phyloP scores from a whole-genome alignment of 2,888 invertebrate genomes.

The Cephus runcator region DNA sequence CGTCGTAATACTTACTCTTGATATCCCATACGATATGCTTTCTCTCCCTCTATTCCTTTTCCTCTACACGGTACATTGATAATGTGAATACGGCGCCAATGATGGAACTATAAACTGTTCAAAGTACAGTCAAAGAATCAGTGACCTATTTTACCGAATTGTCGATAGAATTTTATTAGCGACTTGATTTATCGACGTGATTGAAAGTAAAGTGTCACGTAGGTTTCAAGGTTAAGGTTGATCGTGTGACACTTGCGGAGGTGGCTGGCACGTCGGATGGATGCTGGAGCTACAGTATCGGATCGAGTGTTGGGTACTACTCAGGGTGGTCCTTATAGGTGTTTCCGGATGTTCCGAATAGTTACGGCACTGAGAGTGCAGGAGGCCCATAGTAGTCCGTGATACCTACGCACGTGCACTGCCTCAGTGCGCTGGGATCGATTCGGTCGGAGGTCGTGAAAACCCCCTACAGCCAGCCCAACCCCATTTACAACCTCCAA shows the following conservation, averaged over 20 bases:
- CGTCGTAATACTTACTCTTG: background rate
- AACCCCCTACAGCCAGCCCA: constrained; percentile 23
- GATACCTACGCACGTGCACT: constrained; percentile 55
- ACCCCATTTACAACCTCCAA: constrained; percentile 48
- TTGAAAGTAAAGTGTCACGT: background rate
- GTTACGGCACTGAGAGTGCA: constrained; percentile 16
- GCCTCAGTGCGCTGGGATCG: constrained; percentile 60
- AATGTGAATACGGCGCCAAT: background rate
- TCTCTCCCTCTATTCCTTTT: background rate
- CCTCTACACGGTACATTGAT: background rate
- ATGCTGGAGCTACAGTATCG: background rate
- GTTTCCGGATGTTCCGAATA: background rate
- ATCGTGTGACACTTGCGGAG: background rate
- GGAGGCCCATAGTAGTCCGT: constrained; percentile 29
- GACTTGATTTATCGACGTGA: background rate
- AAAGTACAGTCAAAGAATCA: background rate
- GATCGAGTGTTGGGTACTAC: background rate
- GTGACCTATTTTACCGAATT: background rate
- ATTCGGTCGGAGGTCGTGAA: constrained; percentile 55
- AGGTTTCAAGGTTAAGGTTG: background rate
- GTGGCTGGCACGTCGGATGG: background rate
- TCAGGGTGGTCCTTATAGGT: background rate
- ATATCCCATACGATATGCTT: background rate
- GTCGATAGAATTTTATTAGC: background rate
- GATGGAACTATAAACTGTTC: background rate